phyloP scores from a whole-genome alignment of 2,888 invertebrate genomes.

The Aphrophora alni region DNA sequence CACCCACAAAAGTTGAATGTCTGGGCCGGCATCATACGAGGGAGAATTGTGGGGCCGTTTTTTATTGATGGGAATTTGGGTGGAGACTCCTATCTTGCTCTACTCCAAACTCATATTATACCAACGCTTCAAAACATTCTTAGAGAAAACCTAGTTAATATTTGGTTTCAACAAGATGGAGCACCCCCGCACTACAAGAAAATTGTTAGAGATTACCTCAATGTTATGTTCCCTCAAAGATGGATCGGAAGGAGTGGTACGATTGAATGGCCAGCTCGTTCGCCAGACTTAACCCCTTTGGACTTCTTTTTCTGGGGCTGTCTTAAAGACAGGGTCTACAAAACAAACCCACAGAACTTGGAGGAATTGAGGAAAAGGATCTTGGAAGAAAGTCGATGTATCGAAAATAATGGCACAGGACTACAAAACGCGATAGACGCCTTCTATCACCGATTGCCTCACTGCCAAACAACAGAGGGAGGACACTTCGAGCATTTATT shows the following conservation, averaged over 20 bases:
- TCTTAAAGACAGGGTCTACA: background rate
- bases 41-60: slow-evolving; percentile 16
- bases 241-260: slow-evolving; percentile 1
- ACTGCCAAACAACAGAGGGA: slow-evolving; percentile 8
- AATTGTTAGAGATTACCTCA: background rate
- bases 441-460: slow-evolving; percentile 7
- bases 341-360: slow-evolving; percentile 3
- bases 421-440: background rate
- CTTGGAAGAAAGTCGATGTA: background rate
- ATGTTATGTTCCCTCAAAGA: slow-evolving; percentile 4
- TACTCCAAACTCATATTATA: too few species aligned
- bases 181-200: slow-evolving; percentile 6
- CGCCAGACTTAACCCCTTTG: background rate
- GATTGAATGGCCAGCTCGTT: background rate
- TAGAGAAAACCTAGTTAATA: background rate
- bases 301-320: slow-evolving; percentile 7
- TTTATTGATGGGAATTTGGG: slow-evolving; percentile 15
- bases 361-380: slow-evolving; percentile 17
- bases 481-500: background rate
- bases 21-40: slow-evolving; percentile 35
- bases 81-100: background rate
- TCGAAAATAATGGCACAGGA: background rate
- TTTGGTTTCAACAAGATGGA: slow-evolving; percentile 30
- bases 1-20: slow-evolving; percentile 38
- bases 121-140: slow-evolving; percentile 13